A percentile compares a stretch with the other conserved stretches of the same genome.
Conservation (phyloP, 2,797 vertebrate genomes). For the Mus spretus region DNA sequence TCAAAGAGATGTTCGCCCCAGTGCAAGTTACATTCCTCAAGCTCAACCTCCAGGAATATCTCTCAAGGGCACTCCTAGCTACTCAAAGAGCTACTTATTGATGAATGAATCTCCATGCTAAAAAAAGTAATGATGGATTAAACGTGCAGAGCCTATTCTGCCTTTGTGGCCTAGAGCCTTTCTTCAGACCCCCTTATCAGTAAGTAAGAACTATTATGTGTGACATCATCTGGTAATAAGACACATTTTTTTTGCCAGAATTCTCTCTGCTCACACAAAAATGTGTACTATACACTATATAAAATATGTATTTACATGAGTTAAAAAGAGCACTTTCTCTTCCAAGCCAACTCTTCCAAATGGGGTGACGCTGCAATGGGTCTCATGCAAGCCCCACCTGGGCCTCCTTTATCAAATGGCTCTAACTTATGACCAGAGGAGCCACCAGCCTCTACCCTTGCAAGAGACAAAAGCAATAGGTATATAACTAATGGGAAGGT, state of each 20-base stretch:
- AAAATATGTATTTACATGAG: not conserved
- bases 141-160: not conserved
- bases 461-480: not conserved
- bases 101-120: not conserved
- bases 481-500: constrained; percentile 5
- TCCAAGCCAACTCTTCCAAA: not conserved
- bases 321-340: not conserved
- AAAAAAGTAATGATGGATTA: not conserved
- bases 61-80: not conserved
- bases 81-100: not conserved
- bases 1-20: not conserved
- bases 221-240: not conserved
- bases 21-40: not conserved
- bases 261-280: not conserved
- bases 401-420: not conserved
- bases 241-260: not conserved
- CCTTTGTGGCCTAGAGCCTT: not conserved
- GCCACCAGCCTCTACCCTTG: not conserved
- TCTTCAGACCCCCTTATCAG: not conserved
- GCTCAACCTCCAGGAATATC: not conserved
- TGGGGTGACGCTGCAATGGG: not conserved
- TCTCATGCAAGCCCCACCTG: not conserved
- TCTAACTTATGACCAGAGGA: not conserved
- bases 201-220: not conserved
- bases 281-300: not conserved